phyloP scores from a whole-genome alignment of 2,113 vertebrate species.

The Cyanoderma ruficeps region DNA sequence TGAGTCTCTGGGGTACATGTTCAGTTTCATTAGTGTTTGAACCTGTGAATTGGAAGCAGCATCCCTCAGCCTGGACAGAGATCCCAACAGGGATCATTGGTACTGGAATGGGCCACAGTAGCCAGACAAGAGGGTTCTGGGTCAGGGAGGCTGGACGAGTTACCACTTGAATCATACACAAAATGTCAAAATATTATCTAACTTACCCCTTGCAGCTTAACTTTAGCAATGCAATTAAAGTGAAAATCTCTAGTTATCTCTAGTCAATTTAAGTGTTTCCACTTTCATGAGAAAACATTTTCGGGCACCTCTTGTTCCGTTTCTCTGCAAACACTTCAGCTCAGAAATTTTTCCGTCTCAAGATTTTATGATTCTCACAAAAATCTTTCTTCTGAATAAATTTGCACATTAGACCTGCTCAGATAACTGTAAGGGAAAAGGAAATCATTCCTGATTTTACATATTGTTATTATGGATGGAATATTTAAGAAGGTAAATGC shows the following conservation, averaged over 20 bases:
- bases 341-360: not conserved
- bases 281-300: not conserved
- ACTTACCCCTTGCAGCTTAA: not conserved
- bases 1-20: fast-evolving
- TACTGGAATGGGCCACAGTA: not conserved
- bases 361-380: not conserved
- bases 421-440: not conserved
- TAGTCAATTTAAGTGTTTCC: not conserved
- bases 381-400: not conserved
- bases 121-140: not conserved
- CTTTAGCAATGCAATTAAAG: not conserved
- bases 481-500: not conserved
- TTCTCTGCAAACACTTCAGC: not conserved
- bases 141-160: not conserved
- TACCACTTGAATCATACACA: not conserved
- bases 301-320: fast-evolving
- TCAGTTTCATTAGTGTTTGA: not conserved
- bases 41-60: fast-evolving
- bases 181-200: not conserved
- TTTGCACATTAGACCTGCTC: not conserved
- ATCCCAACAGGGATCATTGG: no score
- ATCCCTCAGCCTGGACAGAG: not conserved
- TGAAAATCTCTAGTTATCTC: not conserved
- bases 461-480: not conserved
- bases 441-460: not conserved